Evolutionary conservation across 2,797 vertebrate genomes (phyloP), one percentile per base, ranked within the genome.

Genomic region (Intellagama lesueurii): DNA sequence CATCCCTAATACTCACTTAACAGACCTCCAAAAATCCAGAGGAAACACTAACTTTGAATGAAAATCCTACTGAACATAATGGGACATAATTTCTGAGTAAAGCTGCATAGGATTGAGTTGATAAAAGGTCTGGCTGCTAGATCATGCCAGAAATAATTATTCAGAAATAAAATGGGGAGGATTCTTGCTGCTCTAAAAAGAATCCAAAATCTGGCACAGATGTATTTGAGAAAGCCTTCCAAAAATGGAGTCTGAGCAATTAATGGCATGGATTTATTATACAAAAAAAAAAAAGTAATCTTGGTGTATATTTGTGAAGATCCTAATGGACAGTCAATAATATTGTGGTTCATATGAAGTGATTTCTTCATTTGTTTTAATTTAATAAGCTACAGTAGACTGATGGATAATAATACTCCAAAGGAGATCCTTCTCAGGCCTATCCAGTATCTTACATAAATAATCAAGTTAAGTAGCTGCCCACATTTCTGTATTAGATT

Each of bases 271-370:
- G 84, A 91, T 88, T 93, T 64, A 11, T 91, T n/a, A n/a, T 69
- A 32, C 49, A 14, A 14, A 14, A 83, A 80, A 89, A 92, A 78
- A 40, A 90, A 87, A 72, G 73, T 93, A 92, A 94, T 92, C 92
- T 92, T 87, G 35, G 72, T 90, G 88, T 94, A 77, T 95, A 90
- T 93, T 94, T 95, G 83, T 92, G 91, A 89, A 88, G 87, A 82
- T 68, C 84, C 76, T 28, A 88, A 64, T 70, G 90, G 77, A 47
- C 82, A 86, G 85, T 88, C 85, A 93, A 94, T 90, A 96, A 93
- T 87, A 90, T 85, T 90, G 68, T 85, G 26, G 69, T 95, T 92
- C 90, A 92, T 93, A 94, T 87, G 11, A 91, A 90, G 8, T 26
- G 82, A 85, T 87, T 90, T 70, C 69, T 90, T 89, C 91, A 70